Evolutionary conservation across 2,797 vertebrate genomes (phyloP), one percentile per base, ranked within the genome.

Genomic region (Astyanax mexicanus): DNA sequence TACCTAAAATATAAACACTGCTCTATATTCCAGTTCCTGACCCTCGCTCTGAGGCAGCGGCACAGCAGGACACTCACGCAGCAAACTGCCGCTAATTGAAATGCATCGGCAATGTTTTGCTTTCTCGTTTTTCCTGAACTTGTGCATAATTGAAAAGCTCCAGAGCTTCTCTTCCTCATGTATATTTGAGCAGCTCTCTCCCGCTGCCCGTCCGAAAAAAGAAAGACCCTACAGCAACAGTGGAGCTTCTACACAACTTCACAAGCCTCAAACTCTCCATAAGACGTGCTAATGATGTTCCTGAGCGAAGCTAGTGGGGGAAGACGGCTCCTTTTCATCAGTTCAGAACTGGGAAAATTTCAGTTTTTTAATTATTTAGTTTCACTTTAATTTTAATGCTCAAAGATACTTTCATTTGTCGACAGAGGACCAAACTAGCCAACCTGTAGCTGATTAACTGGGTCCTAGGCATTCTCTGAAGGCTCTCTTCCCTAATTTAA

Each of bases 151-250:
- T 77, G 69, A 79, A 47, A 25, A 17, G 47, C 69, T 69, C 61
- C 29, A 37, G 74, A 80, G 75, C 52, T 54, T 74, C 69, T 74
- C 15, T 29, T 42, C 3, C 65, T 83, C 79, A 73, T 83, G 62
- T 75, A 80, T 83, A 80, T 78, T 78, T 80, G 32, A 78, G 42
- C 49, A 72, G 40, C 58, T 65, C 78, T 55, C 25, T 71, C 29
- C 45, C 45, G 68, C 47, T 68, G 52, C 35, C 60, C 21, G 3
- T 65, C 68, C 17, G 40, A 35, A 52, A 71, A 47, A 27, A 15
- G 11, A 17, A 13, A 57, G 27, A 12, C 51, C 21, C 21, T 15
- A 51, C 51, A 29, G 52, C 52, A 51, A 21, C 47, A 38, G 49
- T 19, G 25, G 13, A 75, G 51, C 17, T 6, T 23, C 27, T 0